Percentiles rank a stretch among this genome's conserved stretches.
phyloP scores from a whole-genome alignment of 30 jellyfish, hydroid and myxozoan species.

The Hydractinia echinata region DNA sequence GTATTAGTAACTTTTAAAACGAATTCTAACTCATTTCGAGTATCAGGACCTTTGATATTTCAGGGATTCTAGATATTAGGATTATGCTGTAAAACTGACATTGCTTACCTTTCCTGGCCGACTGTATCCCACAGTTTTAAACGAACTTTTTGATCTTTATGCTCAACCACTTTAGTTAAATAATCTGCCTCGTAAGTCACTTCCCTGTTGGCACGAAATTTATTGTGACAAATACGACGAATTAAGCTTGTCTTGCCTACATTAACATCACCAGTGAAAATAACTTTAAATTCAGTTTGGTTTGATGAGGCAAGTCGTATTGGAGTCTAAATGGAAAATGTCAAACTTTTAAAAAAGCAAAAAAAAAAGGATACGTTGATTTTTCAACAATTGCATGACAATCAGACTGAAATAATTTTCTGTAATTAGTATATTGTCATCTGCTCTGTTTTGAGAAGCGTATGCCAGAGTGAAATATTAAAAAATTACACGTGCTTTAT shows the following conservation, averaged over 20 bases:
- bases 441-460: too few relatives aligned
- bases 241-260: conserved; percentile 82
- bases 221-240: conserved; percentile 60
- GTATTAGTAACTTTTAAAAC: not conserved
- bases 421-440: too few relatives aligned
- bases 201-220: conserved; percentile 49
- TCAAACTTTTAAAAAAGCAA: not conserved
- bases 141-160: conserved; percentile 35
- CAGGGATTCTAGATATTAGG: not conserved
- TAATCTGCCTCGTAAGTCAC: conserved; percentile 63
- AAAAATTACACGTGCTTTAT: too few relatives aligned
- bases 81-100: not conserved
- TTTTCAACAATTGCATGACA: too few relatives aligned
- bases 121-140: conserved; percentile 92
- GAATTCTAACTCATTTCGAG: too few relatives aligned
- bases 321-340: not conserved
- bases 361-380: too few relatives aligned
- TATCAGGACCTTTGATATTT: not conserved
- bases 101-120: conserved; percentile 80
- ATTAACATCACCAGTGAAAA: conserved; percentile 79
- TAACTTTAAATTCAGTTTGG: conserved; percentile 43
- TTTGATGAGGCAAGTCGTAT: not conserved
- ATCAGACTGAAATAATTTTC: too few relatives aligned
- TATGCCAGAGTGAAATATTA: too few relatives aligned
- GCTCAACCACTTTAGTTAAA: conserved; percentile 43